These are phyloP conservation scores for Petrocephalus schoutedeni DNA, from an alignment of 2,797 vertebrate genomes.

Conservation along the genomic window DNA sequence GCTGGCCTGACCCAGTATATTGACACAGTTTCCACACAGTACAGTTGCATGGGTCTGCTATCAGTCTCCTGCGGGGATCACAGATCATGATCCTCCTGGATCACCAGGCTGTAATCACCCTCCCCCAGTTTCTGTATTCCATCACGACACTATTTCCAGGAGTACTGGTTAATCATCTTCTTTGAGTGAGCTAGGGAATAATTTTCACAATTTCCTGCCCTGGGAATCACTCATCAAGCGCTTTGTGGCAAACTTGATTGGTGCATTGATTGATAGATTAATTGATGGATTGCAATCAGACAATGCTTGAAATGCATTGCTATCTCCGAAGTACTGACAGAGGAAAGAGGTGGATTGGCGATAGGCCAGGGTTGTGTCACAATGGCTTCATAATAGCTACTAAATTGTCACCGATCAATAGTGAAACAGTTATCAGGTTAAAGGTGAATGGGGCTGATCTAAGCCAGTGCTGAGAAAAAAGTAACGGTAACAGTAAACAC, in stretches of 20 bases:
- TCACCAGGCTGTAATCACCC: neutral
- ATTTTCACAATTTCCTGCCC: slow-evolving; percentile 4
- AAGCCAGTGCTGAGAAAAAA: too few relatives aligned
- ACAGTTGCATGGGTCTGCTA: neutral
- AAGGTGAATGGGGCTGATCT: neutral
- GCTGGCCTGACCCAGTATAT: neutral
- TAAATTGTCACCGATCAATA: neutral
- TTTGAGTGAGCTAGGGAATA: neutral
- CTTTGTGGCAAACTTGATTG: neutral
- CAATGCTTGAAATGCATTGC: neutral
- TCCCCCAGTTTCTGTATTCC: neutral
- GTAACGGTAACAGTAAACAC: neutral
- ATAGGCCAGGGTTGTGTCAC: neutral
- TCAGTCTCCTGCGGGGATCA: neutral
- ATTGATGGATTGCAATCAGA: neutral
- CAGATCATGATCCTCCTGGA: neutral
- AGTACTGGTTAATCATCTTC: slow-evolving; percentile 1
- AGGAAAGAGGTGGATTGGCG: neutral
- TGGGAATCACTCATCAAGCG: neutral
- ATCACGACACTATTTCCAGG: neutral
- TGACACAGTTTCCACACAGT: neutral
- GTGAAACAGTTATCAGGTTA: neutral
- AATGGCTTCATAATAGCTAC: neutral
- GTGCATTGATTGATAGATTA: slow-evolving; percentile 10
- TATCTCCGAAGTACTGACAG: neutral